These are phyloP conservation scores for Exaiptasia diaphana DNA, from an alignment of 64 coral and sea anemone genomes.

Conservation along the genomic window DNA sequence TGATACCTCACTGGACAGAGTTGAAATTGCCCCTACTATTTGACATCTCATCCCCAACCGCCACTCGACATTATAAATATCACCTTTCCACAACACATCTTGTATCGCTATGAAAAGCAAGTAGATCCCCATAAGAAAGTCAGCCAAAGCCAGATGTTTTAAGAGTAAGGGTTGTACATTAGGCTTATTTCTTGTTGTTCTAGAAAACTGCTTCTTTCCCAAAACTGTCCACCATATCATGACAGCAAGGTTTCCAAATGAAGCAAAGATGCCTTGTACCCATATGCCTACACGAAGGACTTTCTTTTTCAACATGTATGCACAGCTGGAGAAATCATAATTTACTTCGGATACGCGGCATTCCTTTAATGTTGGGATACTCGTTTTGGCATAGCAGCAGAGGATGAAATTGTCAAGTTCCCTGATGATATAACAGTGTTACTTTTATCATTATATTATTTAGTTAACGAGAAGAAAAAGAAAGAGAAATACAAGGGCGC, in stretches of 20 bases:
- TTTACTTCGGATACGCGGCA: conserved; percentile 9
- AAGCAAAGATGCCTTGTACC: conserved; percentile 34
- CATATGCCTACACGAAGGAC: conserved; percentile 19
- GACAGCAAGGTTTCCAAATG: conserved; percentile 6
- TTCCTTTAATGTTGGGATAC: not conserved
- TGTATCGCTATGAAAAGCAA: conserved; percentile 27
- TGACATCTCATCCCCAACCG: not conserved
- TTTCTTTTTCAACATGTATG: conserved; percentile 47
- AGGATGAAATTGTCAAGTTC: conserved; percentile 36
- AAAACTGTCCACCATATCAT: not conserved
- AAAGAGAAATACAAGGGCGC: too few relatives aligned
- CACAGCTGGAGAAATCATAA: conserved; percentile 43
- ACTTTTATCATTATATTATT: too few relatives aligned
- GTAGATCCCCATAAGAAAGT: conserved; percentile 41
- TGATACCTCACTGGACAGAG: conserved; percentile 39
- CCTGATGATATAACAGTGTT: too few relatives aligned
- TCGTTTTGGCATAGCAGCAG: conserved; percentile 37
- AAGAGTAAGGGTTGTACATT: conserved; percentile 42
- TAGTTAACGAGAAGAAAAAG: too few relatives aligned
- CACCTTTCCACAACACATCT: conserved; percentile 30
- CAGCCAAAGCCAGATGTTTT: conserved; percentile 27
- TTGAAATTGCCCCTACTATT: conserved; percentile 41
- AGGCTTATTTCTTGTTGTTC: not conserved
- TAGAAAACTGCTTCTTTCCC: too few relatives aligned
- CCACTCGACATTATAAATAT: conserved; percentile 35